Evolutionary conservation across 2,113 vertebrate genomes (phyloP).

Genomic region (Gallinago paraguaiae): DNA sequence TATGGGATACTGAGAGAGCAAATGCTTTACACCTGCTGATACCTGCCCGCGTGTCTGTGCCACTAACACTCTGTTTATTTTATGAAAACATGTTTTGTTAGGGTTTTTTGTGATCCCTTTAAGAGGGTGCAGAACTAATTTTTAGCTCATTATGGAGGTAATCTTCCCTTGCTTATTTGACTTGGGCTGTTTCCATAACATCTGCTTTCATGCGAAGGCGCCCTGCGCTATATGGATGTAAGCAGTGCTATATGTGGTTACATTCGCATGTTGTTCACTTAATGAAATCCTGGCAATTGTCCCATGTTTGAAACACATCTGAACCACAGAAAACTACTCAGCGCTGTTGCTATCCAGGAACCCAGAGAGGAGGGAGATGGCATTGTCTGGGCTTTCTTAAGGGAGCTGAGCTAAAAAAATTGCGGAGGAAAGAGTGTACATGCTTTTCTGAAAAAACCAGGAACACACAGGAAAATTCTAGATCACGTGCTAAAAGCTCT

Average conservation of each 20-base stretch:
- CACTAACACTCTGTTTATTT: conserved; percentile 1
- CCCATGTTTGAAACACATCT: conserved; percentile 56
- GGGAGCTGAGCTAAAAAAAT: neutral
- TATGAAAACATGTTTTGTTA: neutral
- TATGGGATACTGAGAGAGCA: neutral
- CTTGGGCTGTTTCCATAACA: conserved; percentile 65
- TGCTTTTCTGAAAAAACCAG: neutral
- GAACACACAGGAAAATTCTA: neutral
- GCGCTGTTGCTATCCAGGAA: conserved; percentile 41
- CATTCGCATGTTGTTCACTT: conserved; percentile 67
- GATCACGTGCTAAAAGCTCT: neutral
- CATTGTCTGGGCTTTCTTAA: neutral
- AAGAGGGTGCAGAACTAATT: conserved; percentile 60
- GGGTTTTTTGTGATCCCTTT: neutral
- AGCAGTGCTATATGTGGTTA: conserved; percentile 54
- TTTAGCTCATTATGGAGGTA: conserved; percentile 67
- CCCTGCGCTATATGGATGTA: conserved; percentile 12
- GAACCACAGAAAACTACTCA: conserved; percentile 51
- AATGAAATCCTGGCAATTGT: conserved; percentile 62
- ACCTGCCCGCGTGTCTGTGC: neutral
- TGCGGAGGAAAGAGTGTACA: neutral
- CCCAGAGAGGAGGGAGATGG: neutral
- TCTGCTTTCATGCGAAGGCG: conserved; percentile 61
- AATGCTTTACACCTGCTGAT: conserved; percentile 43
- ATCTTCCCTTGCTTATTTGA: conserved; percentile 70